phyloP scores from a whole-genome alignment of 2,888 invertebrate genomes.

The Rhorus exstirpatorius region DNA sequence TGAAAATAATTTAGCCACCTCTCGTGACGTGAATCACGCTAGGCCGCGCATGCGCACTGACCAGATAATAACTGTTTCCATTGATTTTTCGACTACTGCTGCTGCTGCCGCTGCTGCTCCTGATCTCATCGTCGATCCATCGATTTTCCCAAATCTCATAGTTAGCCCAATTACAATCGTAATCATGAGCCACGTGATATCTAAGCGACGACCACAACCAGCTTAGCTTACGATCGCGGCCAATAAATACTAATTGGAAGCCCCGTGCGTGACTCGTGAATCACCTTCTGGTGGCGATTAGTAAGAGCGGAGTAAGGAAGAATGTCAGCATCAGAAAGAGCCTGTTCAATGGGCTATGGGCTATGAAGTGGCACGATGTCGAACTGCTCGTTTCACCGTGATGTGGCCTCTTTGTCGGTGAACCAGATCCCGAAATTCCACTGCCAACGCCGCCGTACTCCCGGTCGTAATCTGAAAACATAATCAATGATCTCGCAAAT shows the following conservation, averaged over 20 bases:
- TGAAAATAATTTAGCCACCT: slow-evolving; percentile 82
- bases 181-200: no score
- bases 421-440: slow-evolving; percentile 38
- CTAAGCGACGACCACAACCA: slow-evolving; percentile 16
- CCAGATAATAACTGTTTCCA: slow-evolving; percentile 45
- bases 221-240: slow-evolving; percentile 63
- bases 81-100: slow-evolving; percentile 4
- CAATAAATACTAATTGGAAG: slow-evolving; percentile 83
- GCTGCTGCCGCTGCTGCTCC: not conserved
- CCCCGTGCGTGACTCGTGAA: slow-evolving; percentile 78
- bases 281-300: slow-evolving; percentile 82
- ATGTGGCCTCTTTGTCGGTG: slow-evolving; percentile 79
- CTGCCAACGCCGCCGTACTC: slow-evolving; percentile 75
- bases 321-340: slow-evolving; percentile 76
- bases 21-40: slow-evolving; percentile 60
- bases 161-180: not conserved
- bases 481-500: slow-evolving; percentile 57
- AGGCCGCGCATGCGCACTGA: slow-evolving; percentile 50
- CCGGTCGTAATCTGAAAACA: slow-evolving; percentile 81
- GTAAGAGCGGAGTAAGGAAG: slow-evolving; percentile 78
- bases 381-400: slow-evolving; percentile 61
- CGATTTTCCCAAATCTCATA: slow-evolving; percentile 12
- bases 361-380: slow-evolving; percentile 20
- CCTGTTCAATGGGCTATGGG: slow-evolving; percentile 55
- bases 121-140: slow-evolving; percentile 17